Base-by-base conservation (phyloP, 2,888 invertebrate species). In the Theodoxus fluviatilis region DNA sequence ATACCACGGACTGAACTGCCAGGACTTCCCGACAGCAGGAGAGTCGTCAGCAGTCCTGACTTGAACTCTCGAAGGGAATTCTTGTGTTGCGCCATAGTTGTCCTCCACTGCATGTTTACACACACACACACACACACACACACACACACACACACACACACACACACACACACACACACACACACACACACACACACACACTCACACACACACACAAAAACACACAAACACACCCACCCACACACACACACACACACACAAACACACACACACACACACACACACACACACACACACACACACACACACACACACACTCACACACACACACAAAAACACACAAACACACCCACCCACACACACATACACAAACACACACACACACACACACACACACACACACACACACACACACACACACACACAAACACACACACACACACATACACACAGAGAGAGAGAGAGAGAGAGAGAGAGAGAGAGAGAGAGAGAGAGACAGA, bases 401-500 rank as follows among this genome's bases (percentile, higher is more conserved):
- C 66, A 31, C 33, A 2, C 64, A 2, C 64, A 18, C 64, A 37
- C 64, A 9, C 38, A 22, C 38, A 22, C 38, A 22, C 64, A 22
- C 64, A 15, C 55, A 15, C 55, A 15, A 12, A 15, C 55, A 15
- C 55, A 15, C 55, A 55, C 55, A 55, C 55, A 55, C 55, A 55
- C 55, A 55, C 55, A 55, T 22, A 55, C 22, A 22, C 55, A 55
- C 55, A 22, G 15, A 55, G 6, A 55, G 15, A 55, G 15, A 47
- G 22, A 12, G 25, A 40, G 40, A 64, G 7, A 22, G 9, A n/a
- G 33, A 49, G 33, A 66, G 49, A 66, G n/a, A 66, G 49, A 67
- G 33, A 7, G 47, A 31, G 6, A 52, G 52, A 67, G 3, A 38
- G 57, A 68, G 25, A 57, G 59, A 68, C 28, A 52, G 52, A 59